A percentile compares a stretch with the other conserved stretches of the same genome.
Evolutionary conservation across 2,797 vertebrate genomes (phyloP).

Genomic region (Sebastolobus alascanus): DNA sequence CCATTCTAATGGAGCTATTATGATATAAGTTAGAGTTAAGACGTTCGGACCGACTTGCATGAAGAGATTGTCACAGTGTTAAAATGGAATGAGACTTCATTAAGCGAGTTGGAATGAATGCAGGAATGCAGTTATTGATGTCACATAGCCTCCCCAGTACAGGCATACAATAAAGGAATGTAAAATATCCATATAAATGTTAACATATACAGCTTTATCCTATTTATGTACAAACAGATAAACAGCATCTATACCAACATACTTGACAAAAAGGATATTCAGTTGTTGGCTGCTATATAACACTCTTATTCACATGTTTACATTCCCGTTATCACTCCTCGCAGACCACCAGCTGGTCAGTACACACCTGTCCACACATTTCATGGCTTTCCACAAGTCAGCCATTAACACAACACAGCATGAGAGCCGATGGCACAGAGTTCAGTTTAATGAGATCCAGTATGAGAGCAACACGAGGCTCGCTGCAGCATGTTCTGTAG

Average conservation of each 20-base stretch:
- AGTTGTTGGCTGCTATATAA: slow-evolving; percentile 69
- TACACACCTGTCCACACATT: slow-evolving; percentile 22
- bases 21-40: slow-evolving; percentile 40
- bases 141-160: slow-evolving; percentile 42
- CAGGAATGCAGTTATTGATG: slow-evolving; percentile 64
- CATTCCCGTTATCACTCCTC: slow-evolving; percentile 49
- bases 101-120: slow-evolving; percentile 49
- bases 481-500: slow-evolving; percentile 25
- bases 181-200: slow-evolving; percentile 79
- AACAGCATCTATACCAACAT: slow-evolving; percentile 66
- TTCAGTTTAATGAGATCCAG: slow-evolving; percentile 50
- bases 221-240: slow-evolving; percentile 79
- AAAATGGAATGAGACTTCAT: slow-evolving; percentile 76
- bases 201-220: slow-evolving; percentile 76
- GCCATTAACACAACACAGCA: slow-evolving; percentile 53
- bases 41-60: slow-evolving; percentile 45
- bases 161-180: slow-evolving; percentile 72
- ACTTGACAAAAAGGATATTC: slow-evolving; percentile 65
- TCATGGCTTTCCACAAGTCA: slow-evolving; percentile 59
- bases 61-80: slow-evolving; percentile 84
- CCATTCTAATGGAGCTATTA: slow-evolving; percentile 51
- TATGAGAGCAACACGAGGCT: slow-evolving; percentile 44
- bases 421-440: slow-evolving; percentile 52
- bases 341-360: slow-evolving; percentile 33
- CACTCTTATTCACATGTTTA: slow-evolving; percentile 82